Conservation (phyloP, 2,797 vertebrate species). For the Enteromius trimaculatus region DNA sequence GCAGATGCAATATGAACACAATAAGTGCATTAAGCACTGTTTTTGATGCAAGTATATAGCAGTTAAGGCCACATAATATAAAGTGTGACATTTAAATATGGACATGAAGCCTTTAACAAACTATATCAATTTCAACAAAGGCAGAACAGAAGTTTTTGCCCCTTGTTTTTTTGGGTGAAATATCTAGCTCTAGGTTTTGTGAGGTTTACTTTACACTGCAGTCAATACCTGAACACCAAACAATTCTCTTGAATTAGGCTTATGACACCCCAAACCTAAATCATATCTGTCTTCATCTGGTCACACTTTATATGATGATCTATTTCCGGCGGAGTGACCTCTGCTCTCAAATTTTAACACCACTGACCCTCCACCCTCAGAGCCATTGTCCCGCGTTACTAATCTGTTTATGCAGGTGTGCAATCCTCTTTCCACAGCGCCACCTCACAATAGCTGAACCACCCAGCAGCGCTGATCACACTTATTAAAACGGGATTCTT, state of each 20-base stretch:
- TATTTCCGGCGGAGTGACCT: constrained; percentile 86
- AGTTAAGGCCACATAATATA: too few relatives aligned
- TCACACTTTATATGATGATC: constrained; percentile 66
- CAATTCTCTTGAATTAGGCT: neutral
- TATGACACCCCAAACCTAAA: constrained; percentile 7
- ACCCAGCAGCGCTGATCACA: constrained; percentile 81
- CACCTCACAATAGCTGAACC: constrained; percentile 70
- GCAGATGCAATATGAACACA: too few relatives aligned
- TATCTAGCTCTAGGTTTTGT: neutral
- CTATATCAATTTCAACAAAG: too few relatives aligned
- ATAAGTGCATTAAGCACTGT: too few relatives aligned
- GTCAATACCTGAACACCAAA: neutral
- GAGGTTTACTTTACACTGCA: neutral
- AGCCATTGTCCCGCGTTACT: constrained; percentile 85
- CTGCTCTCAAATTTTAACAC: constrained; percentile 80
- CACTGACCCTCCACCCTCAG: constrained; percentile 74
- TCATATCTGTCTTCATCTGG: constrained; percentile 28
- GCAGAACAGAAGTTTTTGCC: too few relatives aligned
- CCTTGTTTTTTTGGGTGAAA: neutral
- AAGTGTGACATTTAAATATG: too few relatives aligned
- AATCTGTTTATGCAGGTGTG: constrained; percentile 88
- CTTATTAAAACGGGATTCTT: constrained; percentile 89
- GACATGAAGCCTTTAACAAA: too few relatives aligned
- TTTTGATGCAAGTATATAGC: too few relatives aligned
- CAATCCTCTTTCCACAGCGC: constrained; percentile 78